Percentiles rank a stretch among this genome's conserved stretches.
phyloP scores from a whole-genome alignment of 2,888 invertebrate species.

The Cheilosia urbana region DNA sequence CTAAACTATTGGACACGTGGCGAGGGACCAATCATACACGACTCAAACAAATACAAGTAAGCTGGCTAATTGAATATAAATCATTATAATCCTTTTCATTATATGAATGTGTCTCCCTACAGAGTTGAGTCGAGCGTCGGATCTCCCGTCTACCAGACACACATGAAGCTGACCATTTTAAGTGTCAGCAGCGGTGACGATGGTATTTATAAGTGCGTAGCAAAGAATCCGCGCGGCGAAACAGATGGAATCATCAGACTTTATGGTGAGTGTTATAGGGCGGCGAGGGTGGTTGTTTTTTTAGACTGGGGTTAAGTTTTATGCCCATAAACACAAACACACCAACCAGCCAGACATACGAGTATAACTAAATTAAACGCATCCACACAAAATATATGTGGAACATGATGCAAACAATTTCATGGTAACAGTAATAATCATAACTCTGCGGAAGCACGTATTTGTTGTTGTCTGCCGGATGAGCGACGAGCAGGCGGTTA shows the following conservation, averaged over 20 bases:
- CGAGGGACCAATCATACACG: constrained; percentile 95
- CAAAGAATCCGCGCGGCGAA: constrained; percentile 95
- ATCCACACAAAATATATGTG: constrained; percentile 61
- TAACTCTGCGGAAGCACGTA: constrained; percentile 75
- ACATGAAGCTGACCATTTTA: constrained; percentile 93
- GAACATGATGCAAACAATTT: constrained; percentile 73
- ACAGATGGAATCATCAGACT: constrained; percentile 94
- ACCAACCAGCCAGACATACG: constrained; percentile 31
- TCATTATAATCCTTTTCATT: constrained; percentile 57
- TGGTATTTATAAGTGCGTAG: constrained; percentile 92
- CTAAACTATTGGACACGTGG: constrained; percentile 95
- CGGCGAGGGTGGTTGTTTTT: neutral
- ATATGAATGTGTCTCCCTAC: neutral
- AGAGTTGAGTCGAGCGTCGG: constrained; percentile 88
- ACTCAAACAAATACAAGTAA: constrained; percentile 91
- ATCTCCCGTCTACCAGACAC: constrained; percentile 91
- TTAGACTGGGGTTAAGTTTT: constrained; percentile 13
- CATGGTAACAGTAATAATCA: constrained; percentile 74
- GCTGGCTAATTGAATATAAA: constrained; percentile 24
- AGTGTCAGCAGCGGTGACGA: constrained; percentile 92
- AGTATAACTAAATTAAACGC: constrained; percentile 74
- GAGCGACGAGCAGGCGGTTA: constrained; percentile 42
- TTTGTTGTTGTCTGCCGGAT: constrained; percentile 54
- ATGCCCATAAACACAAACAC: constrained; percentile 11
- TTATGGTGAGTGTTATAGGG: constrained; percentile 89